These are phyloP conservation scores for Dipodomys ordii DNA, from an alignment of 2,113 vertebrate species.

Conservation along the genomic window DNA sequence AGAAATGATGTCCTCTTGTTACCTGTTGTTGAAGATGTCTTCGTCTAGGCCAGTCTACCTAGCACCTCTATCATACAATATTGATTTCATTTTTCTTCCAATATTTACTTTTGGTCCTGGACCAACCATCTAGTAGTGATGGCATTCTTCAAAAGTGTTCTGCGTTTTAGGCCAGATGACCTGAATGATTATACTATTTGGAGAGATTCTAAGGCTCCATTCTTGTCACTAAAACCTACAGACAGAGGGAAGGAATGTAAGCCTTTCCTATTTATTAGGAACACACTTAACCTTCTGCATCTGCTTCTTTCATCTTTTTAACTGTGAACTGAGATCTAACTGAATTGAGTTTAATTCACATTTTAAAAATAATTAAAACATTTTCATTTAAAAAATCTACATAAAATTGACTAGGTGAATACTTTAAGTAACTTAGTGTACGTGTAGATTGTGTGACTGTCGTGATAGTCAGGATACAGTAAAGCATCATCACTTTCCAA, in stretches of 20 bases:
- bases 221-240: constrained; percentile 56
- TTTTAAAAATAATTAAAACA: constrained; percentile 13
- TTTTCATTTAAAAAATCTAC: background rate
- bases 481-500: background rate
- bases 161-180: constrained; percentile 63
- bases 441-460: background rate
- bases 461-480: background rate
- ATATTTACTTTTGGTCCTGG: constrained; percentile 75
- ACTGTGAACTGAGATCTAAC: background rate
- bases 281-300: background rate
- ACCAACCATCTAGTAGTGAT: constrained; percentile 70
- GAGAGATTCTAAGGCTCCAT: constrained; percentile 56
- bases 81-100: constrained; percentile 67
- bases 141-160: constrained; percentile 79
- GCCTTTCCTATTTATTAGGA: constrained; percentile 29
- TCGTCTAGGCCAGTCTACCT: background rate
- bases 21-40: background rate
- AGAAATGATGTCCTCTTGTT: background rate
- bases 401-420: background rate
- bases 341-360: background rate
- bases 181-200: constrained; percentile 65
- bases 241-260: constrained; percentile 3
- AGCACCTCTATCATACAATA: background rate
- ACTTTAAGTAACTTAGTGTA: background rate
- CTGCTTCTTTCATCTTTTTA: background rate